These are phyloP conservation scores for Tetrax tetrax DNA, from an alignment of 2,113 vertebrate genomes.

Conservation along the genomic window DNA sequence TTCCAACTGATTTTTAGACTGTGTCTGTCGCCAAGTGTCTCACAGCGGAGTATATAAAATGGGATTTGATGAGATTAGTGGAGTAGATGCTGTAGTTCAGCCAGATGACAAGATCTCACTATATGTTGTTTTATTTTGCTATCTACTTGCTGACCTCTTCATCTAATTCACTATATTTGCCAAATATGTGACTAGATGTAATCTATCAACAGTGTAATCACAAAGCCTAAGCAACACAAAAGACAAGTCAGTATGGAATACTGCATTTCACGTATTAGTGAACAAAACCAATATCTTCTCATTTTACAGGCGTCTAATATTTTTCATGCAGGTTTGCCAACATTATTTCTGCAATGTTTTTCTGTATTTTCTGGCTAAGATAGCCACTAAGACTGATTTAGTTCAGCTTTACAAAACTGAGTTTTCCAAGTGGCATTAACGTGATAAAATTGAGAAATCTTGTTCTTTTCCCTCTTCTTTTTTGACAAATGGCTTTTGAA, in stretches of 20 bases:
- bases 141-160: neutral
- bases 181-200: neutral
- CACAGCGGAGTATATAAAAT: neutral
- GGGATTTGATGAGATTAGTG: neutral
- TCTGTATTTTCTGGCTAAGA: neutral
- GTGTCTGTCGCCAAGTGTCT: neutral
- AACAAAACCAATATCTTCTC: neutral
- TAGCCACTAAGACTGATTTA: neutral
- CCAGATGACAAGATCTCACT: neutral
- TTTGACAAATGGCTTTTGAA: neutral
- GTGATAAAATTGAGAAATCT: neutral
- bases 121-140: neutral
- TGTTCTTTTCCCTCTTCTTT: neutral
- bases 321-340: neutral
- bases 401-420: neutral
- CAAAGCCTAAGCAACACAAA: neutral
- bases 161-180: neutral
- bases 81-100: neutral
- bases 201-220: neutral
- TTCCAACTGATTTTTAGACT: neutral
- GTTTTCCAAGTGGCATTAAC: neutral
- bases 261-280: neutral
- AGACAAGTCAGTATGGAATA: neutral
- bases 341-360: neutral
- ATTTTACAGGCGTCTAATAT: neutral